Base-by-base conservation (phyloP, 1,140 invertebrate genomes). In the Prorops nasuta region DNA sequence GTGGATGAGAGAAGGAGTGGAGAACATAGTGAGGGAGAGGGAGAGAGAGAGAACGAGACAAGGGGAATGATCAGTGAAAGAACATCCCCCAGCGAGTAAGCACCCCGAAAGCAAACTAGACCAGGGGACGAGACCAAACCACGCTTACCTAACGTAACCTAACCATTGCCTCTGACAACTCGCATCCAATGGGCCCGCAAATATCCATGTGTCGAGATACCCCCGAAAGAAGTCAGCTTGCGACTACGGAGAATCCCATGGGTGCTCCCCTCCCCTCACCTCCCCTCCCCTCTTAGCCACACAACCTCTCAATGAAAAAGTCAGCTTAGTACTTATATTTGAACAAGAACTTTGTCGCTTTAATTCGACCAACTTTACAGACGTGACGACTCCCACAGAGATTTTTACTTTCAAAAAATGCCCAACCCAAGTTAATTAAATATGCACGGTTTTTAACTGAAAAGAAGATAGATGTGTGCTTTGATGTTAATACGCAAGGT, bases 151-250 rank as follows among this genome's bases (percentile, higher is more conserved):
- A 40, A 10, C 47, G 38, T 37, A 40, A 51, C 50, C 53, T 49
- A 42, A 41, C 44, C 42, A n/a, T 47, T 37, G 15, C 34, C 39
- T 18, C 38, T 8, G 17, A 22, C 38, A 22, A 10, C 9, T 10
- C 4, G 24, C 24, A n/a, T n/a, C 24, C 4, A 28, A 10, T 10
- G 4, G 10, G 10, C 24, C 24, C 24, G 24, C n/a, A 41, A 36
- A 56, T 16, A 46, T 53, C 37, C 40, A 14, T 40, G 44, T 28
- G 32, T 37, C 37, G 37, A n/a, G n/a, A 16, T 40, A 53, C 32
- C 40, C 32, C 39, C 41, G 22, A 46, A 56, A 57, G 51, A 62
- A 57, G 58, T 57, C 38, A 47, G 43, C 42, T 50, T 15, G 52
- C 52, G 38, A 49, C 19, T 31, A 15, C 19, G 10, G 24, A 10